Base-by-base conservation (phyloP, 2,113 vertebrate species). In the Sebastes schlegelii region DNA sequence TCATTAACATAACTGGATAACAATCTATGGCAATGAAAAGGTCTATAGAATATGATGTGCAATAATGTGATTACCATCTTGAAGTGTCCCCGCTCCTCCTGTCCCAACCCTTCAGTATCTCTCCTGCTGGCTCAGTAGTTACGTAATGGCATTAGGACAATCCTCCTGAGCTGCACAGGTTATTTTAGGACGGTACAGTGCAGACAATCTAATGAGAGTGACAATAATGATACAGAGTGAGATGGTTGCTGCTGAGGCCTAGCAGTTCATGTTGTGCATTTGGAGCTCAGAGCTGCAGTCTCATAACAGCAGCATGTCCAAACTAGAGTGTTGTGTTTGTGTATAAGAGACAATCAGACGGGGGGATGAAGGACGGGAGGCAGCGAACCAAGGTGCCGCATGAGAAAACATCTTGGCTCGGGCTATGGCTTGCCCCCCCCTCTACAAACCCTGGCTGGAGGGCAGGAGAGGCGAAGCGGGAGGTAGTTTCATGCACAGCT, bases 121-220 rank as follows among this genome's bases (percentile, higher is more conserved):
- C 61, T 87, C 68, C 78, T 87, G 88, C 87, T 88, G 78, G 84
- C 87, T 94, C 92, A 91, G 90, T 90, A 77, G 72, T 68, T 88
- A 80, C 83, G 74, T 93, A 94, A 94, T 92, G 85, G 85, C 83
- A 90, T 95, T 95, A 95, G 65, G 66, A 79, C 89, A 95, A 95
- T 95, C 94, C 94, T 85, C 34, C 83, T 91, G 84, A 91, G 88
- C 67, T 65, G 72, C 75, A 54, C 63, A 9, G 78, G 90, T 86
- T 94, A 93, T 94, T 95, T 92, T 90, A 74, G 87, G 88, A 83
- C 71, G 62, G 63, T 78, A 48, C 70, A 21, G 66, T 57, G 51
- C 48, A 78, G 45, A 69, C 49, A 71, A 86, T 84, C 55, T 63
- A 74, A 82, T 76, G 49, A 82, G 79, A 75, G 61, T 75, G 74